Evolutionary conservation across 2,888 invertebrate species (phyloP), one percentile per base, ranked within the genome.

Genomic region (Lepetodrilus schrolli): DNA sequence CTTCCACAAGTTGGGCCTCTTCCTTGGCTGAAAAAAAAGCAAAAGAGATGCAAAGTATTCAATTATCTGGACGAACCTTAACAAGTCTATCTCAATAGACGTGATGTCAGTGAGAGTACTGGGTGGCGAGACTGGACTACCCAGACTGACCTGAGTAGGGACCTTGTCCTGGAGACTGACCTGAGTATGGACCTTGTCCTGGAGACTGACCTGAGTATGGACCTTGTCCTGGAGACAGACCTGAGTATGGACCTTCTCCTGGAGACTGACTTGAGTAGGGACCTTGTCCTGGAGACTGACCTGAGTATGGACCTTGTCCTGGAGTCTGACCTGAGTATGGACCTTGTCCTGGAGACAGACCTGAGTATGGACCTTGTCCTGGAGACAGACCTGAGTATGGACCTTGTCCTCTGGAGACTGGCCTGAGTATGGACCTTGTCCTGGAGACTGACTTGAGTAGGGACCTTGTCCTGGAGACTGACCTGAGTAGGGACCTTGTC

Each of bases 401-500:
- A 43, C 13, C 43, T 43, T 1, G 13, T 43, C 13, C n/a, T n/a
- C n/a, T n/a, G n/a, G n/a, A n/a, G n/a, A n/a, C n/a, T 43, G n/a
- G 43, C 13, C 43, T 4, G 4, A 43, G 4, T 43, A 38, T 3
- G 0, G 1, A 4, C n/a, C n/a, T n/a, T n/a, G n/a, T 5, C 17
- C n/a, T 23, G 23, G 1, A 37, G 47, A 7, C 17, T 2, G 8
- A 50, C 1, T 10, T 50, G 17, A n/a, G 50, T 8, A 17, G 50
- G 38, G 23, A 48, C 47, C 7, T 43, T 43, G 1, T 10, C 43
- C 3, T 43, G 43, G n/a, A 43, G 13, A 65, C 68, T 66, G 47
- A 75, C 74, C 48, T 58, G 71, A 26, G 68, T 10, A 0, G 68
- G 38, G 4, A 68, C 30, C 47, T 74, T 79, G 7, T 65, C 70